Evolutionary conservation across 2,888 invertebrate genomes (phyloP).

Genomic region (Heliconius ismenius): DNA sequence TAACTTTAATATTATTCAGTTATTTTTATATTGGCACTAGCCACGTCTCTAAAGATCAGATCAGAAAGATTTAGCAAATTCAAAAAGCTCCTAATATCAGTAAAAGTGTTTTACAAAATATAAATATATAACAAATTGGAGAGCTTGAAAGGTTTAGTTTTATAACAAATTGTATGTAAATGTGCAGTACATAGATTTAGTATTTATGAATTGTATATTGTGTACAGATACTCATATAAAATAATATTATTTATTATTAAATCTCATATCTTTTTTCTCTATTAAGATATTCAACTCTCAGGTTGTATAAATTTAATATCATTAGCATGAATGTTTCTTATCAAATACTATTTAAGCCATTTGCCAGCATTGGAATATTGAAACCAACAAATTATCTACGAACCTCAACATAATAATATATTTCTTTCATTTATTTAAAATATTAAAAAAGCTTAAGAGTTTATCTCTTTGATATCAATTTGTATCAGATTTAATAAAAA

Average conservation of each 20-base stretch:
- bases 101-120: slow-evolving; percentile 18
- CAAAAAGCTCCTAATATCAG: slow-evolving; percentile 12
- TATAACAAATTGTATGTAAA: not conserved
- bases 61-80: not conserved
- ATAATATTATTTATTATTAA: not conserved
- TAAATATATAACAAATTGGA: slow-evolving; percentile 10
- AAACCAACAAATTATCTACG: not conserved
- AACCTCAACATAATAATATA: not conserved
- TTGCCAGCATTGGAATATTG: not conserved
- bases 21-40: slow-evolving; percentile 9
- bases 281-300: not conserved
- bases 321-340: not conserved
- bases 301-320: slow-evolving; percentile 5
- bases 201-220: not conserved
- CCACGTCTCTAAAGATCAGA: not conserved
- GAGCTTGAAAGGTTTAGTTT: not conserved
- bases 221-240: not conserved
- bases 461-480: not conserved
- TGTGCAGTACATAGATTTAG: not conserved
- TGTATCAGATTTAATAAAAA: not conserved
- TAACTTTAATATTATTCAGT: not conserved
- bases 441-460: not conserved
- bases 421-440: not conserved
- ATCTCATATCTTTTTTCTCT: not conserved
- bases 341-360: not conserved